Evolutionary conservation across 2,888 invertebrate species (phyloP).

Genomic region (Eucera pruinosa): DNA sequence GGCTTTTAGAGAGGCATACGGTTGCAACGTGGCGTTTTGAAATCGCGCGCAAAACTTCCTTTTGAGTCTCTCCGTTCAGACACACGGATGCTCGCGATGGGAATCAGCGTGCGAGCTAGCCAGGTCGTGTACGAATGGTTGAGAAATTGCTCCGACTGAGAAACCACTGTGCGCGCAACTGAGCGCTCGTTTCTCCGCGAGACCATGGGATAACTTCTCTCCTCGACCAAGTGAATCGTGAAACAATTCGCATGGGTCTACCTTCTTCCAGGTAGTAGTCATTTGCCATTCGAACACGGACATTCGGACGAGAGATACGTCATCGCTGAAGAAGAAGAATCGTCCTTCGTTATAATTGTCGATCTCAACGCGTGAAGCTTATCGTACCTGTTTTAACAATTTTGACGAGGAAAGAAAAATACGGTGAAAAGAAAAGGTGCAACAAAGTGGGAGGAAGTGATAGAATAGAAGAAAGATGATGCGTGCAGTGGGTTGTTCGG

Average conservation of each 20-base stretch:
- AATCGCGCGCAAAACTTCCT: constrained; percentile 48
- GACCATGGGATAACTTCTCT: constrained; percentile 18
- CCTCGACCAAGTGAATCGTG: constrained; percentile 20
- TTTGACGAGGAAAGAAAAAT: constrained; percentile 8
- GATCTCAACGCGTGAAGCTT: constrained; percentile 27
- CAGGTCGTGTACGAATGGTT: not conserved
- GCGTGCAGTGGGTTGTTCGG: constrained; percentile 14
- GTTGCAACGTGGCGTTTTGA: constrained; percentile 59
- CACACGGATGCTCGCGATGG: constrained; percentile 30
- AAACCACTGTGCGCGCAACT: not conserved
- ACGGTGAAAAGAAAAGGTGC: not conserved
- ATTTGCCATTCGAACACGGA: not conserved
- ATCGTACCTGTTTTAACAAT: not conserved
- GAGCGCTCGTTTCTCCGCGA: not conserved
- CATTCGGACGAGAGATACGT: not conserved
- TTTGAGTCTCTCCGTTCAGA: not conserved
- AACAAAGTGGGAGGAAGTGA: constrained; percentile 11
- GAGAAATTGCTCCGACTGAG: constrained; percentile 23
- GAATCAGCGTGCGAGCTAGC: constrained; percentile 36
- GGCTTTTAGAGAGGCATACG: constrained; percentile 13
- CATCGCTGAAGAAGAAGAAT: not conserved
- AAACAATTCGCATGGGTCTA: constrained; percentile 15
- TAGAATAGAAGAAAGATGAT: constrained; percentile 10
- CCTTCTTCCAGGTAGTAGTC: not conserved
- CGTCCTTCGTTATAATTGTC: too few species aligned